Percentiles rank a stretch among this genome's conserved stretches.
phyloP scores from a whole-genome alignment of 2,113 vertebrate genomes.

The Erpornis zantholeuca region DNA sequence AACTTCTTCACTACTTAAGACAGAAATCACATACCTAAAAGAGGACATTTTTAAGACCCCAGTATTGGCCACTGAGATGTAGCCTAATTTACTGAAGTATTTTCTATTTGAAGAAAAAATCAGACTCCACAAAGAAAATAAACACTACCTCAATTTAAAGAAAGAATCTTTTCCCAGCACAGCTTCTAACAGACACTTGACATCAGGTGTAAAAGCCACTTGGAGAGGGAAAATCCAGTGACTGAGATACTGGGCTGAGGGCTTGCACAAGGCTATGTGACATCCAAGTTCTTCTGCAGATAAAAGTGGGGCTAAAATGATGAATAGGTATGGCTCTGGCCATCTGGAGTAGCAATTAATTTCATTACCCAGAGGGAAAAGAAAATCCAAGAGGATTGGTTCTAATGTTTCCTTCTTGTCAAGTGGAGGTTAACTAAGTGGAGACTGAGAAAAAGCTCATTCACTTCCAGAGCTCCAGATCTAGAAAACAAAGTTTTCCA shows the following conservation, averaged over 20 bases:
- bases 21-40: not conserved
- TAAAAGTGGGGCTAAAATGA: not conserved
- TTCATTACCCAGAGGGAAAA: not conserved
- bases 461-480: not conserved
- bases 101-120: not conserved
- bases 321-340: not conserved
- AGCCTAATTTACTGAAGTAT: not conserved
- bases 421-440: not conserved
- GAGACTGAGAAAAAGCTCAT: not conserved
- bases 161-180: not conserved
- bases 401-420: not conserved
- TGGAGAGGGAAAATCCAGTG: not conserved
- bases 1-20: not conserved
- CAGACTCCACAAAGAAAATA: not conserved
- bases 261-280: not conserved
- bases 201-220: not conserved
- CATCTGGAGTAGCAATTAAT: not conserved
- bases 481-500: not conserved
- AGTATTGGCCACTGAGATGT: not conserved
- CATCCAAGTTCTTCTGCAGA: not conserved
- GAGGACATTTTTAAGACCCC: not conserved
- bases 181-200: not conserved
- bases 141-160: not conserved
- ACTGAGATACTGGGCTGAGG: not conserved
- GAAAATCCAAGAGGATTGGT: not conserved